Conservation (phyloP, 2,888 invertebrate genomes). For the Hemaris fuciformis region DNA sequence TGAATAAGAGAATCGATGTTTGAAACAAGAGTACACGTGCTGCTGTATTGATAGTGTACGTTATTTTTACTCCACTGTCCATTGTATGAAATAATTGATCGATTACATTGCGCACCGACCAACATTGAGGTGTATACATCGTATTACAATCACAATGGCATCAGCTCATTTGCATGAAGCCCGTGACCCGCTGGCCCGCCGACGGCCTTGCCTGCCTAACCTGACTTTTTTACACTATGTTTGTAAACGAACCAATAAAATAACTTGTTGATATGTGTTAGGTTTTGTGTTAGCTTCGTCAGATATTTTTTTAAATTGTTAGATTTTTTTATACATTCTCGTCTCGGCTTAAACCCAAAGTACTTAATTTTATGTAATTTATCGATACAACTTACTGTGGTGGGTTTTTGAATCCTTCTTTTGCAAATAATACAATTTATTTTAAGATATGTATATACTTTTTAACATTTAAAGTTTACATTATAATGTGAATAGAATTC, state of each 20-base stretch:
- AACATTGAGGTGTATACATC: conserved; percentile 6
- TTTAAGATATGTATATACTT: no score
- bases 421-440: no score
- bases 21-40: no score
- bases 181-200: conserved; percentile 65
- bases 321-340: background rate
- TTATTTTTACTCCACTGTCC: background rate
- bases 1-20: no score
- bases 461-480: no score
- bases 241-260: conserved; percentile 14
- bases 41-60: background rate
- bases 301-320: background rate
- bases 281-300: background rate
- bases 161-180: conserved; percentile 67
- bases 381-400: no score
- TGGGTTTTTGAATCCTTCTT: no score
- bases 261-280: background rate
- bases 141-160: conserved; percentile 53
- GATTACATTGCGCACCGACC: background rate
- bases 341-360: no score
- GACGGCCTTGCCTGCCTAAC: conserved; percentile 51
- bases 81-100: background rate
- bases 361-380: no score
- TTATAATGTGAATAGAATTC: no score
- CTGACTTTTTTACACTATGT: conserved; percentile 40